Evolutionary conservation across 2,888 invertebrate genomes (phyloP).

Genomic region (Lithophane leautieri): DNA sequence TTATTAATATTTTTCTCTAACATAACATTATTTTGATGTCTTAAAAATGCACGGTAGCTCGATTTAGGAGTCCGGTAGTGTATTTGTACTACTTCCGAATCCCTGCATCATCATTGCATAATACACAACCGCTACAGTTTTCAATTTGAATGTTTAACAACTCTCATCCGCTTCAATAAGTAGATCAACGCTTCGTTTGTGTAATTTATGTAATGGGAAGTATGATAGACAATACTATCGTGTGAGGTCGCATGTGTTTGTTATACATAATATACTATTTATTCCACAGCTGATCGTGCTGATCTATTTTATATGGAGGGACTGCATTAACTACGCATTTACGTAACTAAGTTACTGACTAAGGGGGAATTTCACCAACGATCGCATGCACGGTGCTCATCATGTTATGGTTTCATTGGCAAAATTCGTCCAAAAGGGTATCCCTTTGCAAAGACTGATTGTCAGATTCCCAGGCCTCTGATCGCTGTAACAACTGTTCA

Average conservation of each 20-base stretch:
- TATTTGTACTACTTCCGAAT: not conserved
- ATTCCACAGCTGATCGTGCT: not conserved
- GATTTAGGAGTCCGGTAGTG: not conserved
- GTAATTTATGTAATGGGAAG: conserved; percentile 7
- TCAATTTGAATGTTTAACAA: conserved; percentile 34
- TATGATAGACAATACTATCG: not conserved
- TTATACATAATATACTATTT: not conserved
- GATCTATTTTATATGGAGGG: not conserved
- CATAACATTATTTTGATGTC: not conserved
- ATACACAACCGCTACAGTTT: conserved; percentile 10
- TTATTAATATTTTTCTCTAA: not conserved
- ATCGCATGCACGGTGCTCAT: not conserved
- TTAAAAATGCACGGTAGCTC: not conserved
- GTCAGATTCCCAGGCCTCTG: too few relatives aligned
- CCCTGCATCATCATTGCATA: conserved; percentile 6
- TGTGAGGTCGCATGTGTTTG: not conserved
- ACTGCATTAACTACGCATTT: not conserved
- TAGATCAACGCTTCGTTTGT: conserved; percentile 33
- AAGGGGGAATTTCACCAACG: not conserved
- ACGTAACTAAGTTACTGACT: not conserved
- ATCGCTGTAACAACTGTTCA: not conserved
- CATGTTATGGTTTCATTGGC: not conserved
- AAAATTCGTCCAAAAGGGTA: not conserved
- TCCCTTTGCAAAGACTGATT: too few relatives aligned
- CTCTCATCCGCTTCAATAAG: conserved; percentile 31